Evolutionary conservation across 64 coral and sea anemone species (phyloP), one percentile per base, ranked within the genome.

Genomic region (Trachythela sp.): DNA sequence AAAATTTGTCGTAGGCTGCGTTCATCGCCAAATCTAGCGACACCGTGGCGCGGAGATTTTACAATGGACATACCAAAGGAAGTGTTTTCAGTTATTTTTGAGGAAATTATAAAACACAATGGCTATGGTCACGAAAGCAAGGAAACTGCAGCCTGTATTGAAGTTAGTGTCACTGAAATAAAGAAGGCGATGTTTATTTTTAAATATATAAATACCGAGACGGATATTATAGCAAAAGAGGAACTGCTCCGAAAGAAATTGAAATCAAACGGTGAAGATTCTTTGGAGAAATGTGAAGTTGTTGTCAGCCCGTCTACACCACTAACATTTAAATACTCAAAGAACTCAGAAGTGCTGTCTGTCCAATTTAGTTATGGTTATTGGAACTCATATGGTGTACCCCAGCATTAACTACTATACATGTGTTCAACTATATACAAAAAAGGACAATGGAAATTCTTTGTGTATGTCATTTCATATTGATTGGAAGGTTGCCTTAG

Each of bases 331-430:
- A 88, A 88, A 29, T 88, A 41, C 64, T 70, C 37, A 67, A 88
- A 88, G 64, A 88, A 88, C 86, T 39, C 59, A 36, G 86, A 88
- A 31, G 87, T 87, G n/a, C 64, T 92, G 7, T 31, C 40, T 18
- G 49, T 92, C 32, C 51, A 34, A 6, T 92, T 87, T 30, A n/a
- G 51, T 87, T 92, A 92, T 52, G 90, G 90, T 13, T 67, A 80
- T 60, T 92, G 90, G 90, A 87, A 92, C 48, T 36, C 64, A 45
- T 36, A n/a, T 48, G 90, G 90, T 36, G 9, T 92, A 34, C 85
- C 90, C n/a, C 90, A 92, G 48, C 85, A 87, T 87, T 92, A 38
- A 87, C n/a, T n/a, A 45, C 42, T 45, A 45, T n/a, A n/a, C n/a
- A n/a, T n/a, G n/a, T n/a, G 11, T 45, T 45, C 4, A 45, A 45